Evolutionary conservation across 2,113 vertebrate genomes (phyloP).

Genomic region (Oenanthe oenanthe): DNA sequence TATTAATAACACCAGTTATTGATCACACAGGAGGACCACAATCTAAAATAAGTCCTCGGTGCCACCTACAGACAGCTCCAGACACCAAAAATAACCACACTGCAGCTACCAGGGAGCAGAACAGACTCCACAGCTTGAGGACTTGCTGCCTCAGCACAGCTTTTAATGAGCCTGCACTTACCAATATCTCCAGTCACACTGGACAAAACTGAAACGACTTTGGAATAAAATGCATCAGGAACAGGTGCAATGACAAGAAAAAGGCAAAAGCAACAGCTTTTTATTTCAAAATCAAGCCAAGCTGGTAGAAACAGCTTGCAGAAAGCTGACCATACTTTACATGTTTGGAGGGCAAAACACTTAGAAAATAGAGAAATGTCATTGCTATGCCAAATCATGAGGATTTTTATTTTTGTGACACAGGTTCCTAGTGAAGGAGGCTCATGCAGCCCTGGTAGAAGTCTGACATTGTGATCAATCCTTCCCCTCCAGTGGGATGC

Average conservation of each 20-base stretch:
- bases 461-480: not conserved
- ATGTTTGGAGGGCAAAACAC: not conserved
- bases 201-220: not conserved
- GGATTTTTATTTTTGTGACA: not conserved
- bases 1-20: not conserved
- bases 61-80: not conserved
- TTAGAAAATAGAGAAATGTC: not conserved
- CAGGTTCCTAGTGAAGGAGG: not conserved
- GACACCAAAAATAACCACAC: not conserved
- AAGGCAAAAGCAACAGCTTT: constrained; percentile 8
- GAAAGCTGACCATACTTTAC: not conserved
- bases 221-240: not conserved
- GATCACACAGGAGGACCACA: rapidly evolving
- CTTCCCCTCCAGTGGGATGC: not conserved
- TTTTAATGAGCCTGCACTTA: not conserved
- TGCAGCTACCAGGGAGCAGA: not conserved
- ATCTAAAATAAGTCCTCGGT: not conserved
- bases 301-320: not conserved
- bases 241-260: not conserved
- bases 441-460: not conserved
- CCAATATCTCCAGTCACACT: rapidly evolving
- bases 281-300: not conserved
- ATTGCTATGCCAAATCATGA: not conserved
- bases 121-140: not conserved
- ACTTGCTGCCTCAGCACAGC: not conserved